Base-by-base conservation (phyloP, 2,797 vertebrate species). In the Philypnodon macrostomus region DNA sequence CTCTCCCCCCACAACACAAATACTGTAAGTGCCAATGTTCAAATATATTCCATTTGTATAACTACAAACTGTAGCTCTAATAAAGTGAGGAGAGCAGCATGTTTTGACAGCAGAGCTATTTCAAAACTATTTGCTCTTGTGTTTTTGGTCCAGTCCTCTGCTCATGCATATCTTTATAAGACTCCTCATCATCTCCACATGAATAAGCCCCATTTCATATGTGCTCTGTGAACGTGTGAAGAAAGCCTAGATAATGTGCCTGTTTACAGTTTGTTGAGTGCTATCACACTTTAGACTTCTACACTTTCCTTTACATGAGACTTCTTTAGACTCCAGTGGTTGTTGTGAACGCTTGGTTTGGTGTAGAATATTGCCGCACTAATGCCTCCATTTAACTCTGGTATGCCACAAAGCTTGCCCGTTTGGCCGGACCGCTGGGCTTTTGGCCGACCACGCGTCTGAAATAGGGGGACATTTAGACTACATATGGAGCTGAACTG, bases 401-500 rank as follows among this genome's bases (percentile, higher is more conserved):
- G 53, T 45, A 64, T 42, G 61, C 26, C 58, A 33, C 58, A 64
- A 65, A 68, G 63, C 41, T 34, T 70, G 70, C 39, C 66, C 60
- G 16, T 75, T 84, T 70, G 60, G 47, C 37, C 59, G 36, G 37
- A 67, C 70, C 47, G 10, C 56, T 68, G 67, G 2, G 7, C 63
- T 59, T 74, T 73, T 50, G 62, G 66, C 58, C 71, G 76, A 79
- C 74, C 70, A 58, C 55, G 67, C 52, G 59, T 13, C 77, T 64
- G 60, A 79, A 53, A 58, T 53, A 75, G 77, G 71, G 39, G 66
- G 70, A 81, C 80, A 84, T 77, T 88, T 87, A 85, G 65, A 63
- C 51, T 63, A 58, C 85, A 89, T 85, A 85, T 85, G 84, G 79
- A 87, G 47, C 40, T 11, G 65, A 71, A 64, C 23, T 10, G 49